Conservation (phyloP, 1,140 invertebrate species). For the Lordiphosa stackelbergi region DNA sequence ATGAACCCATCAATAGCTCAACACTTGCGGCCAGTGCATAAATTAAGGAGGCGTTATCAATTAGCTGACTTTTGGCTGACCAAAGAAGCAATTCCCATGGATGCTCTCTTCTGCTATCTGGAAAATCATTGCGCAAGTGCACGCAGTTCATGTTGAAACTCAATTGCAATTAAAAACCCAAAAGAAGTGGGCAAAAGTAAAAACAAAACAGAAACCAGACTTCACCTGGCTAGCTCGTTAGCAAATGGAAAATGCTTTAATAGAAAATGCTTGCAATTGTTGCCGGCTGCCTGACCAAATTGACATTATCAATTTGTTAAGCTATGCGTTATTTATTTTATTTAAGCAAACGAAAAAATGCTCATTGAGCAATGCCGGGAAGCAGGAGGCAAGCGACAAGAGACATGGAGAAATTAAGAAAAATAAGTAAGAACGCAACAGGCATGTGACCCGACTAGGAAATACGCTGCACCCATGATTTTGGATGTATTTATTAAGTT, state of each 20-base stretch:
- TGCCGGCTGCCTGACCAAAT: slow-evolving; percentile 41
- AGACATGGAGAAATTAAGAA: too few relatives aligned
- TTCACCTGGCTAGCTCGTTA: slow-evolving; percentile 44
- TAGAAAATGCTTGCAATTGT: slow-evolving; percentile 47
- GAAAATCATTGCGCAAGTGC: slow-evolving; percentile 70
- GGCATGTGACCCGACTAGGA: too few relatives aligned
- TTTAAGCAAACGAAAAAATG: slow-evolving; percentile 31
- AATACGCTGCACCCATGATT: too few relatives aligned
- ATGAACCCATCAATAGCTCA: slow-evolving; percentile 24
- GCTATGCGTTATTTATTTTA: slow-evolving; percentile 52
- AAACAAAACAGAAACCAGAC: slow-evolving; percentile 10
- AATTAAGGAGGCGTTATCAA: slow-evolving; percentile 66
- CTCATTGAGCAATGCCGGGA: slow-evolving; percentile 10
- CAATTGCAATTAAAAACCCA: slow-evolving; percentile 69
- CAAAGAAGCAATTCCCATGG: slow-evolving; percentile 25
- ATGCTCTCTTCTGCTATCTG: slow-evolving; percentile 39
- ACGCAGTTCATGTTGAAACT: slow-evolving; percentile 66
- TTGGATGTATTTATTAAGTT: too few relatives aligned
- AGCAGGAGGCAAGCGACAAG: too few relatives aligned
- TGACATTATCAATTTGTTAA: slow-evolving; percentile 48
- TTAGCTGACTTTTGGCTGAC: slow-evolving; percentile 26
- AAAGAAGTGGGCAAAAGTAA: slow-evolving; percentile 44
- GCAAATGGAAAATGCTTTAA: slow-evolving; percentile 58
- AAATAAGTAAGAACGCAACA: too few relatives aligned
- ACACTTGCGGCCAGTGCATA: slow-evolving; percentile 42